phyloP scores from a whole-genome alignment of 2,888 invertebrate genomes.

The Neoascia interrupta region DNA sequence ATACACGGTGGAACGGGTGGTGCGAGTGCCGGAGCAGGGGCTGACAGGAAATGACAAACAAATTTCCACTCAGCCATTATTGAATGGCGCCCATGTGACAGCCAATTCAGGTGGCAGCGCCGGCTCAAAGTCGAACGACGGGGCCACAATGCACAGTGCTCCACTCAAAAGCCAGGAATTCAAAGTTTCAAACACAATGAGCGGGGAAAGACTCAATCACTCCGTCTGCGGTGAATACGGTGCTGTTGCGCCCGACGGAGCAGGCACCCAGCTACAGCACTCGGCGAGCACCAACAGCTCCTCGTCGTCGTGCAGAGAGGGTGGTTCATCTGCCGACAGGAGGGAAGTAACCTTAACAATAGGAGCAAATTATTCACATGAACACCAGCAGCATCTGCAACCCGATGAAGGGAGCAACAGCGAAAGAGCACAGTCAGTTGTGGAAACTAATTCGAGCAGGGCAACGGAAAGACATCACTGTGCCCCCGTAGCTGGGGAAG shows the following conservation, averaged over 20 bases:
- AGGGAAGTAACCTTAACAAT: slow-evolving; percentile 54
- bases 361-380: slow-evolving; percentile 64
- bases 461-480: slow-evolving; percentile 56
- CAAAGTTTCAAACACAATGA: slow-evolving; percentile 49
- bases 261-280: slow-evolving; percentile 24
- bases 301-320: too few relatives aligned
- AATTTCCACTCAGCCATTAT: slow-evolving; percentile 39
- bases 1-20: slow-evolving; percentile 18
- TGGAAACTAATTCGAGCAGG: slow-evolving; percentile 33
- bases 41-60: slow-evolving; percentile 66
- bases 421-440: slow-evolving; percentile 20
- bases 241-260: slow-evolving; percentile 19
- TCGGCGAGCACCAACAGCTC: too few relatives aligned
- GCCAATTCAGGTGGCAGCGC: slow-evolving; percentile 28
- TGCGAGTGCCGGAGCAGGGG: slow-evolving; percentile 1
- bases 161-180: slow-evolving; percentile 54
- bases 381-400: slow-evolving; percentile 44
- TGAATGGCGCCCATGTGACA: slow-evolving; percentile 35
- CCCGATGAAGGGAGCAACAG: slow-evolving; percentile 29
- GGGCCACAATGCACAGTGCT: slow-evolving; percentile 32
- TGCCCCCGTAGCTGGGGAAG: slow-evolving; percentile 37
- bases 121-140: slow-evolving; percentile 41
- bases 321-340: slow-evolving; percentile 30
- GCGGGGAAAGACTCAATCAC: slow-evolving; percentile 52
- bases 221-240: slow-evolving; percentile 54